Conservation (phyloP, 2,888 invertebrate species). For the Thymelicus acteon region DNA sequence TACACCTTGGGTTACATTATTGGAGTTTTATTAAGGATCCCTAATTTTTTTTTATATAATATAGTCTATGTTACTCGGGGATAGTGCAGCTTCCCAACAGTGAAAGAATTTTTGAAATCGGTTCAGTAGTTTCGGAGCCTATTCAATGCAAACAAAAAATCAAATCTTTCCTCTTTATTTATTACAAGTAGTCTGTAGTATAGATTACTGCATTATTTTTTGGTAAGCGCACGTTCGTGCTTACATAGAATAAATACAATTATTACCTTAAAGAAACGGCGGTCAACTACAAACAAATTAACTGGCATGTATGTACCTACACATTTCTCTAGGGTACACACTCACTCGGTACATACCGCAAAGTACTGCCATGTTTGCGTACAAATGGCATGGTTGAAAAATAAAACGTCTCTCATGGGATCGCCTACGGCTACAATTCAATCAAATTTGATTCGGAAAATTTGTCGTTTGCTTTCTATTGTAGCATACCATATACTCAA, state of each 20-base stretch:
- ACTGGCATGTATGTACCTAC: conserved; percentile 65
- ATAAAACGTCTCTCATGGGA: conserved; percentile 79
- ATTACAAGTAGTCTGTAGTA: too few species aligned
- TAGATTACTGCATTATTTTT: too few species aligned
- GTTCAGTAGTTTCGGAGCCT: too few species aligned
- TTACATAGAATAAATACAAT: conserved; percentile 18
- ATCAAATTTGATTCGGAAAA: conserved; percentile 80
- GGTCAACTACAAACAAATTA: conserved; percentile 77
- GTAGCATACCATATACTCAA: not conserved
- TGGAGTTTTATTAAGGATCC: too few species aligned
- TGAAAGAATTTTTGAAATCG: too few species aligned
- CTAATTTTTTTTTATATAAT: too few species aligned
- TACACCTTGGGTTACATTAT: too few species aligned
- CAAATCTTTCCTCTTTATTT: too few species aligned
- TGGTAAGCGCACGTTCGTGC: too few species aligned
- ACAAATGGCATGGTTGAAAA: conserved; percentile 77
- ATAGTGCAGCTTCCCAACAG: too few species aligned
- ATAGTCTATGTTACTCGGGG: too few species aligned
- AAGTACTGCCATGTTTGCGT: conserved; percentile 50
- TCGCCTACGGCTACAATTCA: conserved; percentile 76
- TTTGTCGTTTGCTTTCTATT: conserved; percentile 79
- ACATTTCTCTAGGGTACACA: conserved; percentile 70
- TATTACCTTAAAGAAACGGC: conserved; percentile 58
- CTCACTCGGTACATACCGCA: not conserved
- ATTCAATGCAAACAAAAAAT: too few species aligned